Evolutionary conservation across 2,797 vertebrate species (phyloP).

Genomic region (Typhlichthys eigenmanni): DNA sequence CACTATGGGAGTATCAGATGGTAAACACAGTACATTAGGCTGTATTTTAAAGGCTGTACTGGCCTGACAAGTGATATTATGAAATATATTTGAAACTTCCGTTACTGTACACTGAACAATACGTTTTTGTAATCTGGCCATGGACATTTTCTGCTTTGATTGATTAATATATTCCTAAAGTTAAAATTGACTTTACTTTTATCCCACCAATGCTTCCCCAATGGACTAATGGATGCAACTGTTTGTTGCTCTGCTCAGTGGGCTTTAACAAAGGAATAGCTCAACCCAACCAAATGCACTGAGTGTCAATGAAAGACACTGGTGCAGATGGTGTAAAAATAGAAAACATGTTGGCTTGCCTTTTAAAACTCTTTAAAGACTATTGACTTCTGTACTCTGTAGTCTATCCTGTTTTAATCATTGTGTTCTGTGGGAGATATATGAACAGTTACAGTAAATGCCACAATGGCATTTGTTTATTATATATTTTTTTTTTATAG

Average conservation of each 20-base stretch:
- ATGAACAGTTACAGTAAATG: too few species aligned
- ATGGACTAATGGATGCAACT: constrained; percentile 18
- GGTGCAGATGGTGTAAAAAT: constrained; percentile 31
- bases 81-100: not conserved
- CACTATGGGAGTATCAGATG: constrained; percentile 48
- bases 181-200: constrained; percentile 13
- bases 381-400: too few species aligned
- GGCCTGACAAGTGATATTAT: not conserved
- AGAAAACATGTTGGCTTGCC: not conserved
- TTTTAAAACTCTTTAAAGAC: too few species aligned
- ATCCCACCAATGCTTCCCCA: constrained; percentile 3
- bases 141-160: not conserved
- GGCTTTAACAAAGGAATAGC: constrained; percentile 55
- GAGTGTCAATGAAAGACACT: constrained; percentile 75
- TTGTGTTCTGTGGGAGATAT: too few species aligned
- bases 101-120: constrained; percentile 1
- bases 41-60: not conserved
- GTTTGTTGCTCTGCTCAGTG: constrained; percentile 20
- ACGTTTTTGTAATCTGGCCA: not conserved
- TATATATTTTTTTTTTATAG: too few species aligned
- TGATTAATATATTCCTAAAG: not conserved
- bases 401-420: too few species aligned
- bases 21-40: constrained; percentile 20
- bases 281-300: constrained; percentile 51
- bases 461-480: too few species aligned